phyloP scores from a whole-genome alignment of 2,888 invertebrate species.

The Standfussiana lucernea region DNA sequence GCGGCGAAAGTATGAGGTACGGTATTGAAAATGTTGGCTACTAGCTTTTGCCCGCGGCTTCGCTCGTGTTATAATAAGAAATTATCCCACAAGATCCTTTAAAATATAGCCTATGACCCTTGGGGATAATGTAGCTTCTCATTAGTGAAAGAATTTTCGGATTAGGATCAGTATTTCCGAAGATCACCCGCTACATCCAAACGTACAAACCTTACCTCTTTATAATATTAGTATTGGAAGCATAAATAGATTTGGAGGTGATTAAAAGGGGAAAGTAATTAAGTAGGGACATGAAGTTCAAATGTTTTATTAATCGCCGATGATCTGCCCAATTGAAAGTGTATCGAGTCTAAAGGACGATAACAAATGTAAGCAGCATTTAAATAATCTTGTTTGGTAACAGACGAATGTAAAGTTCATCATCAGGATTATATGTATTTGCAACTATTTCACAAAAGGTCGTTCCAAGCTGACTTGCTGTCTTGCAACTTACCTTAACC shows the following conservation, averaged over 20 bases:
- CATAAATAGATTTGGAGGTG: neutral
- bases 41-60: neutral
- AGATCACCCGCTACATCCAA: neutral
- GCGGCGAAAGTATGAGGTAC: constrained; percentile 32
- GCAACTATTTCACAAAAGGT: neutral
- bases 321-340: neutral
- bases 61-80: neutral
- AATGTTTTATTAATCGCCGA: neutral
- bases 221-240: neutral
- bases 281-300: neutral
- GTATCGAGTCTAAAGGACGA: neutral
- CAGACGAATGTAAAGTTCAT: neutral
- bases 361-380: neutral
- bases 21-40: constrained; percentile 23
- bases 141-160: neutral
- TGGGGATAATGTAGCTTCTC: neutral
- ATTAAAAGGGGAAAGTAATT: constrained; percentile 10
- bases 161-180: neutral
- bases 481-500: neutral
- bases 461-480: too few species aligned
- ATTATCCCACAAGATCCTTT: neutral
- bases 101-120: neutral
- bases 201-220: neutral
- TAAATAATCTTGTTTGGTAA: neutral
- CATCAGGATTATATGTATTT: neutral